Conservation (phyloP, 2,113 vertebrate genomes). For the Scolopax mira region DNA sequence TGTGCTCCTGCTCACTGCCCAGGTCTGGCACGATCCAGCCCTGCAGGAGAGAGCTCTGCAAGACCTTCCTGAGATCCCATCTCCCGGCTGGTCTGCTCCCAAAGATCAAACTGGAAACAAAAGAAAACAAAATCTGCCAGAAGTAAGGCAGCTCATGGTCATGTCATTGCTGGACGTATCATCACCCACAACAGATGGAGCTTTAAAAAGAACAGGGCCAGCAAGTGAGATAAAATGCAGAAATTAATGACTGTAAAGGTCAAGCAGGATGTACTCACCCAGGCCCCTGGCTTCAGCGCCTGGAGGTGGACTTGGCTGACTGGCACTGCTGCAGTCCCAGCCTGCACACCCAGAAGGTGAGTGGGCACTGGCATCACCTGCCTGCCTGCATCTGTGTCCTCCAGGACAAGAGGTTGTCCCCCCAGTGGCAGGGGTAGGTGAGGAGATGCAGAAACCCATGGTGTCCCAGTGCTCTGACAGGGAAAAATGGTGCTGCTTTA, state of each 20-base stretch:
- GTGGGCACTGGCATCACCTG: background rate
- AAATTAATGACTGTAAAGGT: background rate
- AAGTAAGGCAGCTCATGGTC: background rate
- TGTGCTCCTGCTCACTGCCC: fast-evolving
- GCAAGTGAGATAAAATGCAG: background rate
- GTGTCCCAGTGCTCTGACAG: background rate
- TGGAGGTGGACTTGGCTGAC: background rate
- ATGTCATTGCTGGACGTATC: background rate
- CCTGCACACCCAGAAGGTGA: background rate
- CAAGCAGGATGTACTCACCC: fast-evolving
- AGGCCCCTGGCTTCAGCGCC: fast-evolving
- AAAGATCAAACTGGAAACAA: background rate
- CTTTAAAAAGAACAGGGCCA: background rate
- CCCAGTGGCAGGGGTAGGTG: background rate
- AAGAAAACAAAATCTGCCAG: background rate
- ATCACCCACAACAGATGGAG: background rate
- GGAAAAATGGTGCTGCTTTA: background rate
- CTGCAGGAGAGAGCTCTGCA: background rate
- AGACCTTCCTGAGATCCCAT: fast-evolving
- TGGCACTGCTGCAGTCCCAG: background rate
- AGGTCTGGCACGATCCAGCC: background rate
- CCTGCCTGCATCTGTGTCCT: background rate
- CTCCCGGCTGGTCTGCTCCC: background rate
- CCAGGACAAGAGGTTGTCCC: background rate
- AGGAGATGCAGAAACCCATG: background rate